Conservation (phyloP, 2,797 vertebrate genomes). For the Arrhamphus sclerolepis region DNA sequence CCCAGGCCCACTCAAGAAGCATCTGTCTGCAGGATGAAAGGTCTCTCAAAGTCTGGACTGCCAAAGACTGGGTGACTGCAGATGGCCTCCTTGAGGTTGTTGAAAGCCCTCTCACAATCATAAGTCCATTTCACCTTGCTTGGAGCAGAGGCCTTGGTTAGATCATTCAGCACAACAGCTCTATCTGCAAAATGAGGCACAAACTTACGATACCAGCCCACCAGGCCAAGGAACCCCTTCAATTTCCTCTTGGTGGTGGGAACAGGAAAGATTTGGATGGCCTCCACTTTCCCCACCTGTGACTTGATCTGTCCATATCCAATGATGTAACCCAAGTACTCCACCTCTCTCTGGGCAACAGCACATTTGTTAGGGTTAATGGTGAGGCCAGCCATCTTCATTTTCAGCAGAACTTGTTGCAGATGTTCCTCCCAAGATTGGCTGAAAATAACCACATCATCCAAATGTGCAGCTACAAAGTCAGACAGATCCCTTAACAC, state of each 20-base stretch:
- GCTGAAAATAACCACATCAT: neutral
- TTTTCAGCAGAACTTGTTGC: neutral
- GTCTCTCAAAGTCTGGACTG: too few species aligned
- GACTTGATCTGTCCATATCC: neutral
- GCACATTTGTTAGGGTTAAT: neutral
- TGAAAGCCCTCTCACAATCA: too few species aligned
- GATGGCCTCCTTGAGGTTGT: too few species aligned
- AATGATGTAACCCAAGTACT: neutral
- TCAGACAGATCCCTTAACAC: neutral
- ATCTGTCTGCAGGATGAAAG: too few species aligned
- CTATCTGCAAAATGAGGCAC: too few species aligned
- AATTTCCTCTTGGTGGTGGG: conserved; percentile 1
- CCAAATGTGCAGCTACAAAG: neutral
- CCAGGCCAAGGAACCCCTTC: neutral
- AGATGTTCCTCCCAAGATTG: neutral
- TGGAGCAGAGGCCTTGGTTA: too few species aligned
- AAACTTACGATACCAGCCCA: neutral
- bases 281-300: neutral
- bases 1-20: too few species aligned
- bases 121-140: too few species aligned
- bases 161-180: too few species aligned
- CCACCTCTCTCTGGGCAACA: neutral
- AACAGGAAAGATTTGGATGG: neutral
- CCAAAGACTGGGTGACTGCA: too few species aligned
- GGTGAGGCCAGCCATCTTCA: neutral